Base-by-base conservation (phyloP, 1,140 invertebrate genomes). In the Heliconius himera region DNA sequence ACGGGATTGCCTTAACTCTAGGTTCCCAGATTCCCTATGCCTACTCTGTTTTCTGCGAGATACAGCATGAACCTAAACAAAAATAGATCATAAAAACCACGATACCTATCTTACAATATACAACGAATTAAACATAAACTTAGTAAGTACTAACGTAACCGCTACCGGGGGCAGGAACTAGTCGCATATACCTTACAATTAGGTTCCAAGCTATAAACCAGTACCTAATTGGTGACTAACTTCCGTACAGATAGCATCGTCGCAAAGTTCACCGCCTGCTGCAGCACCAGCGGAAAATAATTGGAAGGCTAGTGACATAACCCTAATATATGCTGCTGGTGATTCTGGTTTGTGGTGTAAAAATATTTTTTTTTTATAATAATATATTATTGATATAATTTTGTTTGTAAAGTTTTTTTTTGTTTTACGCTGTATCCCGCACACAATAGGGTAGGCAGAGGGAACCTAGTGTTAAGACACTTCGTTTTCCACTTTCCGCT, bases 161-260 rank as follows among this genome's bases (percentile, higher is more conserved):
- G 9, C 29, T 8, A 20, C 33, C 70, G 18, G 16, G 33, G 36
- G 70, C 70, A 3, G 9, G 3, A 72, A 1, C 70, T 72, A 72
- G 70, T 72, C 33, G 26, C 13, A 72, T 72, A 72, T 72, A 72
- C 8, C 18, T 72, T 72, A 72, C 70, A 72, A 74, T 78, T 74
- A 78, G 56, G 54, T 38, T 56, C 54, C 8, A 38, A 78, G 77
- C 49, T 70, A 82, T 82, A 82, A 82, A 82, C 81, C 79, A 82
- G 73, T 70, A 73, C 77, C 81, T 82, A 82, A 82, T 82, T 82
- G 77, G 73, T 70, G 70, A 77, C 81, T 76, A 82, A 82, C 81
- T 82, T 81, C 80, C 80, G 76, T 73, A 70, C 80, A 76, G 76
- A 78, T 78, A 78, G 71, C 54, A 81, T 81, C 76, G 51, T 46